Evolutionary conservation across 2,797 vertebrate species (phyloP), one percentile per base, ranked within the genome.

Genomic region (Lophius americanus): DNA sequence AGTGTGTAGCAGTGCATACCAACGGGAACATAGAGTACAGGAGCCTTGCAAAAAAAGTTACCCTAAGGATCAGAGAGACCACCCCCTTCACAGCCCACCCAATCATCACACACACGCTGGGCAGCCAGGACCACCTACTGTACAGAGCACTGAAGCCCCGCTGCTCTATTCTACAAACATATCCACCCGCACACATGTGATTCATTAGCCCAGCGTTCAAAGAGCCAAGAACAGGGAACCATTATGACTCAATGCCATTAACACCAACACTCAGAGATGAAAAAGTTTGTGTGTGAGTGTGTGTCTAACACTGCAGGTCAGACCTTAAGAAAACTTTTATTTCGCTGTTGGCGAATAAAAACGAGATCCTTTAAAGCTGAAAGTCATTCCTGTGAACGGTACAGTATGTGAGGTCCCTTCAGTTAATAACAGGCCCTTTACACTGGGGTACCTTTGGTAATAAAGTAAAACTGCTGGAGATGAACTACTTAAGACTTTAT

Each of bases 171-270:
- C 76, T 75, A 73, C 63, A 76, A 78, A 83, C 71, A 78, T 58
- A 84, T 68, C 68, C 75, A 83, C 62, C 73, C 60, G 49, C 78
- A 82, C 85, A 91, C 82, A 79, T 82, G 85, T 32, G 0, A 84
- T 86, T 90, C 87, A 90, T 91, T 89, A 91, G 59, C 13, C 44
- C 57, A 5, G 67, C 1, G 73, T 87, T 90, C 88, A 89, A 91
- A 91, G 88, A 65, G 55, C 73, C 42, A 51, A 72, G 76, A 88
- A 81, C 75, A 85, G 76, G 85, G 80, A 86, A 53, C 79, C 74
- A 74, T 84, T 85, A 85, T 90, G 87, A 92, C 66, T 88, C 88
- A 81, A 55, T 51, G 54, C 68, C 60, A 72, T 88, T 85, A 85
- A 85, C 75, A 82, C 13, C 73, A 61, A 73, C 70, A 69, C 61